Conservation (phyloP, 2,888 invertebrate species). For the Panzeria rudis region DNA sequence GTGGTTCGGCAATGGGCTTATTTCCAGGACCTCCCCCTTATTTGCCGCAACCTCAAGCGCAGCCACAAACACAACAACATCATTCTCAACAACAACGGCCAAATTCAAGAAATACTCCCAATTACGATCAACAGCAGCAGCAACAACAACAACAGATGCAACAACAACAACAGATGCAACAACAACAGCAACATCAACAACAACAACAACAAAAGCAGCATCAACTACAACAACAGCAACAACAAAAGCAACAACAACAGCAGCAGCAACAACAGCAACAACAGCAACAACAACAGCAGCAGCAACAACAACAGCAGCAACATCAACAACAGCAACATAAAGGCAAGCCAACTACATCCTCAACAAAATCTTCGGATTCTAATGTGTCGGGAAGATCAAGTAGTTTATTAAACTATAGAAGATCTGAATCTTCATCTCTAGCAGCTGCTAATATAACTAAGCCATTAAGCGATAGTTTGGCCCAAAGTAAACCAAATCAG, state of each 20-base stretch:
- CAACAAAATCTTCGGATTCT: slow-evolving; percentile 32
- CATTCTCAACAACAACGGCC: slow-evolving; percentile 58
- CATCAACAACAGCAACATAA: slow-evolving; percentile 38
- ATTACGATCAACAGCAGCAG: slow-evolving; percentile 28
- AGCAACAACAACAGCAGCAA: slow-evolving; percentile 26
- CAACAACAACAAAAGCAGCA: slow-evolving; percentile 9
- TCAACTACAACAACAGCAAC: neutral
- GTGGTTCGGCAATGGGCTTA: slow-evolving; percentile 37
- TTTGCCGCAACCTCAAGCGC: slow-evolving; percentile 54
- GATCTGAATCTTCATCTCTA: slow-evolving; percentile 40
- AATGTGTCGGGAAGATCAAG: slow-evolving; percentile 34
- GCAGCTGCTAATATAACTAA: slow-evolving; percentile 8
- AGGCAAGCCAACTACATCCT: slow-evolving; percentile 40
- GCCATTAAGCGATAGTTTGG: slow-evolving; percentile 10
- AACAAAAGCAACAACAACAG: slow-evolving; percentile 3
- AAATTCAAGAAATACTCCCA: slow-evolving; percentile 63
- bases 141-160: slow-evolving; percentile 14
- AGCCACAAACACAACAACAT: slow-evolving; percentile 52
- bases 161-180: neutral
- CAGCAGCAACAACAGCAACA: slow-evolving; percentile 20
- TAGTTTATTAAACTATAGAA: slow-evolving; percentile 63
- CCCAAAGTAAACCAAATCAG: slow-evolving; percentile 37
- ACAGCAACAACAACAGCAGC: slow-evolving; percentile 19
- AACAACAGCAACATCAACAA: slow-evolving; percentile 8
- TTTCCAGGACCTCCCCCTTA: slow-evolving; percentile 56